Percentiles rank a stretch among this genome's conserved stretches.
These are phyloP conservation scores for Corvus cornix DNA, from an alignment of 2,113 vertebrate genomes.

Conservation along the genomic window DNA sequence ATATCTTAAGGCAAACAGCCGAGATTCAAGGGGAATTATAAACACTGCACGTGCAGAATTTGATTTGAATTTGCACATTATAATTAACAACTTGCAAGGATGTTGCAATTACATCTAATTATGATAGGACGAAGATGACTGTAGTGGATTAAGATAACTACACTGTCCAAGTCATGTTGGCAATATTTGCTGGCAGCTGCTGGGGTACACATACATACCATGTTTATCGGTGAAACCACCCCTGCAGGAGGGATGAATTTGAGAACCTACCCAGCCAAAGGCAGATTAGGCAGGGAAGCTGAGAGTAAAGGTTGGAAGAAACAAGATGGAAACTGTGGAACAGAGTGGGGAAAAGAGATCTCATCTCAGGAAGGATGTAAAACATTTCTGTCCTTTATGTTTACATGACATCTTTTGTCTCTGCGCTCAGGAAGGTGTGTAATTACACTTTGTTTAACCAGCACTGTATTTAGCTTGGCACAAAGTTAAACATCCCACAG, in stretches of 20 bases:
- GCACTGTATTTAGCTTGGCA: neutral
- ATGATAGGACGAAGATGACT: neutral
- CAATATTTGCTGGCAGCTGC: constrained; percentile 6
- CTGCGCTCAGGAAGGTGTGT: neutral
- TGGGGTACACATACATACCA: neutral
- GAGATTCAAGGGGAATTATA: neutral
- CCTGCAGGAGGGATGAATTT: neutral
- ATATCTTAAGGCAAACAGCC: neutral
- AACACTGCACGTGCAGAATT: neutral
- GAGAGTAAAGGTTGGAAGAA: neutral
- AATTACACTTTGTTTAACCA: constrained; percentile 3
- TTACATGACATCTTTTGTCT: neutral
- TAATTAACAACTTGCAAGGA: neutral
- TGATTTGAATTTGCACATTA: neutral
- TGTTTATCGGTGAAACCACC: neutral
- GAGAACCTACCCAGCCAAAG: neutral
- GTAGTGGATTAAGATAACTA: neutral
- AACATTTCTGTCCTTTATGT: neutral
- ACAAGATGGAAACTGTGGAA: neutral
- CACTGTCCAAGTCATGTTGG: neutral
- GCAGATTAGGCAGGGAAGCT: neutral
- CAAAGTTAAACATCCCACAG: neutral
- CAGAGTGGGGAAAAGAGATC: neutral
- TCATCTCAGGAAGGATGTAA: neutral
- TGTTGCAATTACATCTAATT: neutral